Evolutionary conservation across 2,797 vertebrate genomes (phyloP), one percentile per base, ranked within the genome.

Genomic region (Lutjanus campechanus): DNA sequence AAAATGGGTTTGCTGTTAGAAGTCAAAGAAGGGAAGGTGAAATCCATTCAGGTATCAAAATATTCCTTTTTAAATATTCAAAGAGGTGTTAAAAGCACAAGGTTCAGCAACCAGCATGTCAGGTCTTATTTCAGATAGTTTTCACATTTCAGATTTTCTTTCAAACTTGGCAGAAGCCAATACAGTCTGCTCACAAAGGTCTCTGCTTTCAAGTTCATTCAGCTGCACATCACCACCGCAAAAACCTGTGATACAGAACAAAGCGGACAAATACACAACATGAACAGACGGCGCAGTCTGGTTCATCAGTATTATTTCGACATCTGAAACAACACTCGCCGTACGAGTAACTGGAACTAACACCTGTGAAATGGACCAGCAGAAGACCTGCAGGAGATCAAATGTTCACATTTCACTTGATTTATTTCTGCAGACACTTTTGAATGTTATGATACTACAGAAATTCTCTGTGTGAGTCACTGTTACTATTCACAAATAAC

Each of bases 1-100:
- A 63, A 74, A 84, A 76, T 15, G 19, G 51, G 15, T 77, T 59
- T 77, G 51, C 56, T 51, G 74, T 76, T 88, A 58, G 85, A 77
- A 77, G 53, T 65, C 36, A 55, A 59, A 72, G 50, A 71, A 73
- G n/a, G 1, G 29, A 51, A 65, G 54, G 13, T 53, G 65, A 80
- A 75, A 63, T 5, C 20, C 36, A 54, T 73, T 85, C 61, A 83
- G 54, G 49, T 40, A 20, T 25, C 43, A 67, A 47, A 66, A 55
- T 51, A 20, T 51, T 75, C 1, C 17, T 47, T 55, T 74, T 61
- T 16, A n/a, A 56, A 69, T 55, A 53, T 73, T 77, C 41, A 75
- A 47, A 81, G 13, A 64, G 16, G 10, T 75, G 71, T 69, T 76
- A 25, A 76, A 68, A 46, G 25, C 46, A 66, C 1, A 44, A 56